phyloP scores from a whole-genome alignment of 2,113 vertebrate species.

The Solea senegalensis region DNA sequence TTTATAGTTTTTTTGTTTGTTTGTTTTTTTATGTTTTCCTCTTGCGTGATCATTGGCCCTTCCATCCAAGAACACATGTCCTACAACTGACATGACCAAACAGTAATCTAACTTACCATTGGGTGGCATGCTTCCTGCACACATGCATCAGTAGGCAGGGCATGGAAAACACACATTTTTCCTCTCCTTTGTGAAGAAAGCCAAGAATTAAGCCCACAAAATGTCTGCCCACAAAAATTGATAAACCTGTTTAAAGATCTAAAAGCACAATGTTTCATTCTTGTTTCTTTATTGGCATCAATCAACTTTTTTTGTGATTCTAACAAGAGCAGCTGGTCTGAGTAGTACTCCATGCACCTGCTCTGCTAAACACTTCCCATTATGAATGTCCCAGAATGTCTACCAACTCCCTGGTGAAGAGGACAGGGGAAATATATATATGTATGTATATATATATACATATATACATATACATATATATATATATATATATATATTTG shows the following conservation, averaged over 20 bases:
- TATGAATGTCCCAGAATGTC: slow-evolving; percentile 54
- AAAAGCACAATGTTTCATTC: background rate
- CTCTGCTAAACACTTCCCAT: slow-evolving; percentile 67
- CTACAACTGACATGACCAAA: slow-evolving; percentile 24
- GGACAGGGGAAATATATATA: slow-evolving; percentile 8
- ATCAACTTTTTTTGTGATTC: background rate
- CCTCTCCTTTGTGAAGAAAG: background rate
- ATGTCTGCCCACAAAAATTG: background rate
- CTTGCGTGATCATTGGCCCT: slow-evolving; percentile 16
- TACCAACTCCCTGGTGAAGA: slow-evolving; percentile 27
- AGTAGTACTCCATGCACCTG: slow-evolving; percentile 50
- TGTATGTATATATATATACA: no score
- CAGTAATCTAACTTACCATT: slow-evolving; percentile 9
- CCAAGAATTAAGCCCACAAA: background rate
- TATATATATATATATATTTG: background rate
- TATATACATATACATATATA: no score
- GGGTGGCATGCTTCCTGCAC: slow-evolving; percentile 19
- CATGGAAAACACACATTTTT: background rate
- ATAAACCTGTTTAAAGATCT: background rate
- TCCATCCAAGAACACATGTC: slow-evolving; percentile 35
- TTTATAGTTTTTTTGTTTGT: slow-evolving; percentile 11
- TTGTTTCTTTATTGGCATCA: background rate
- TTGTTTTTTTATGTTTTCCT: slow-evolving; percentile 3
- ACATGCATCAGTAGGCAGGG: background rate
- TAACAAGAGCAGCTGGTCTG: slow-evolving; percentile 43